Evolutionary conservation across 2,113 vertebrate species (phyloP), one percentile per base, ranked within the genome.

Genomic region (Hymenochirus boettgeri): DNA sequence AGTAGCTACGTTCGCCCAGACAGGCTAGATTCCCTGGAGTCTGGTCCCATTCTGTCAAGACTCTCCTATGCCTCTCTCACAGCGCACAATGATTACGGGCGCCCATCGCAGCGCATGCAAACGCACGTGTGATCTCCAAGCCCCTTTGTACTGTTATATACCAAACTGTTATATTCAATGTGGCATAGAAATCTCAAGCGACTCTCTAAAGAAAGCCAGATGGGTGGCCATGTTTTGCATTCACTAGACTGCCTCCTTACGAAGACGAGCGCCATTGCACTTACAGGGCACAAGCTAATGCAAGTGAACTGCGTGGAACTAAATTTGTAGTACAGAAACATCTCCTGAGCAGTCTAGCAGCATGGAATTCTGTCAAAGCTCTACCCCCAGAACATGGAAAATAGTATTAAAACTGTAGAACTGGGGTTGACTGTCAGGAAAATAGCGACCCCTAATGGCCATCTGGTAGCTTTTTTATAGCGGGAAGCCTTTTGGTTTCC

Each of bases 1-100:
- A 89, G 89, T 48, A 93, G 80, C 71, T 95, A 93, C 7, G 79
- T 90, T 35, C 92, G 92, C 62, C 90, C 91, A 0, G 89, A 91
- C 72, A 85, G 86, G 47, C 88, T 85, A 3, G 90, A 91, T 62
- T 79, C 90, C 63, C 82, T 86, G 70, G 89, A 87, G 76, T 86
- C 89, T 58, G 84, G 81, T 60, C 88, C 92, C 0, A 78, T 85
- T 62, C 89, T 88, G 0, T 88, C 88, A 2, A 88, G 86, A 8
- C 92, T 91, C 65, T 91, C 92, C n/a, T 95, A 91, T 22, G 86
- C 91, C 45, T 88, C 90, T 17, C 89, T 90, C 48, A 92, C 86
- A 27, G 89, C 84, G 73, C 84, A 84, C 79, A 91, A 79, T 29
- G 89, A 91, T 77, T 89, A 85, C 18, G 85, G 89, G 27, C 81